Evolutionary conservation across 1,140 invertebrate genomes (phyloP), one percentile per base, ranked within the genome.

Genomic region (Diorhabda carinulata): DNA sequence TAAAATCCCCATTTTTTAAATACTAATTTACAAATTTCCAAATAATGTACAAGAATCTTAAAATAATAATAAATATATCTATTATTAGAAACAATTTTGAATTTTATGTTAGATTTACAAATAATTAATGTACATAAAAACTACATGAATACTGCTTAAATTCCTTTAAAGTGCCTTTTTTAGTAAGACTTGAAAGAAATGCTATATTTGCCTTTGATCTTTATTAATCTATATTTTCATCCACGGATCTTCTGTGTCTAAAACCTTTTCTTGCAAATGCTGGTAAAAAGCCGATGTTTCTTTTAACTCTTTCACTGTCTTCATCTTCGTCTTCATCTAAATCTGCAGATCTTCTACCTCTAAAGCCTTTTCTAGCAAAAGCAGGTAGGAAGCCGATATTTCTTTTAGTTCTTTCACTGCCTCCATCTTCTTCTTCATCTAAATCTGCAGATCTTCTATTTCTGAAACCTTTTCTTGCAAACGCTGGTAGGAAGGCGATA

Each of bases 401-500:
- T 63, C 68, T 68, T 52, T 59, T 68, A 45, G 60, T 57, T n/a
- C 45, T 68, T 40, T 73, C 66, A 43, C 68, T 58, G 42, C 70
- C 68, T 10, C 61, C 64, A 9, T 73, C 66, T 57, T 69, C 57
- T 40, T 69, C 71, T 1, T 69, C 61, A 47, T 71, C 65, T 43
- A 43, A 10, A n/a, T 62, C 61, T 5, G 43, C 41, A 2, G 61
- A 62, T 62, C 61, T 44, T n/a, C 43, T 41, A 44, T 9, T 44
- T 41, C 64, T 10, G 5, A 40, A 5, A 6, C 66, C 57, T 60
- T 65, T 70, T 64, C 72, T 70, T 40, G 68, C 69, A 66, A 73
- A 73, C 2, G 68, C 67, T 43, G 72, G 72, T n/a, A 73, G 45
- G 4, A 73, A 73, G 7, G 58, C 68, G n/a, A 69, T 62, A 8